These are phyloP conservation scores for Morpho deidamia DNA, from an alignment of 2,888 invertebrate genomes.

Conservation along the genomic window DNA sequence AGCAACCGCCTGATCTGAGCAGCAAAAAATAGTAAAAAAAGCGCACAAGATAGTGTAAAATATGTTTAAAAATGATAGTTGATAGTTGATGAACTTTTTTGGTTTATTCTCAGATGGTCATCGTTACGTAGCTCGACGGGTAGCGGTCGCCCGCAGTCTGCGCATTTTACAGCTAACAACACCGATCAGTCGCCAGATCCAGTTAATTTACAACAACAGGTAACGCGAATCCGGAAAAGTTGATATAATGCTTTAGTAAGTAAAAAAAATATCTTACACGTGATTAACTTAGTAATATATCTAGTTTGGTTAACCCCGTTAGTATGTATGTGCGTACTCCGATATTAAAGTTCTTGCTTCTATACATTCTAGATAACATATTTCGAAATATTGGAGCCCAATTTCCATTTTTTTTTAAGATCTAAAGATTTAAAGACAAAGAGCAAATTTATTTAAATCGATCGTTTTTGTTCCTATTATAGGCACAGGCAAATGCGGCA, in stretches of 20 bases:
- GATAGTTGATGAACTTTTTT: not conserved
- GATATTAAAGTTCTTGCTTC: too few species aligned
- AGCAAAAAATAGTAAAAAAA: too few species aligned
- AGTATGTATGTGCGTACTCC: too few species aligned
- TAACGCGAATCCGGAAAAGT: conserved; percentile 16
- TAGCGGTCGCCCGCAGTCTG: conserved; percentile 66
- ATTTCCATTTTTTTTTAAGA: too few species aligned
- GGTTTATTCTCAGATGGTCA: conserved; percentile 54
- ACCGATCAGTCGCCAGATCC: conserved; percentile 44
- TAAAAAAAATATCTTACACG: too few species aligned
- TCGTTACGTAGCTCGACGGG: conserved; percentile 79
- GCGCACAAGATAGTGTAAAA: not conserved
- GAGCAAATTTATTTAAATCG: not conserved
- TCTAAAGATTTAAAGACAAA: not conserved
- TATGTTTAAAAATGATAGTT: not conserved
- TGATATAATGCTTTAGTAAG: too few species aligned
- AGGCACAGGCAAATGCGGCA: conserved; percentile 41
- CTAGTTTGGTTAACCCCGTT: too few species aligned
- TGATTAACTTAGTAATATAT: too few species aligned
- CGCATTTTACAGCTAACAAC: conserved; percentile 50
- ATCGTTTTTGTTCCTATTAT: conserved; percentile 4
- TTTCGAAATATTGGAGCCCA: too few species aligned
- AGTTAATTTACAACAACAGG: conserved; percentile 50
- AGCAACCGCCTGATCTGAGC: too few species aligned
- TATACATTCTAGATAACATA: too few species aligned